A percentile compares a stretch with the other conserved stretches of the same genome.
phyloP scores from a whole-genome alignment of 1,140 invertebrate genomes.

The Drosophila ercepeae region DNA sequence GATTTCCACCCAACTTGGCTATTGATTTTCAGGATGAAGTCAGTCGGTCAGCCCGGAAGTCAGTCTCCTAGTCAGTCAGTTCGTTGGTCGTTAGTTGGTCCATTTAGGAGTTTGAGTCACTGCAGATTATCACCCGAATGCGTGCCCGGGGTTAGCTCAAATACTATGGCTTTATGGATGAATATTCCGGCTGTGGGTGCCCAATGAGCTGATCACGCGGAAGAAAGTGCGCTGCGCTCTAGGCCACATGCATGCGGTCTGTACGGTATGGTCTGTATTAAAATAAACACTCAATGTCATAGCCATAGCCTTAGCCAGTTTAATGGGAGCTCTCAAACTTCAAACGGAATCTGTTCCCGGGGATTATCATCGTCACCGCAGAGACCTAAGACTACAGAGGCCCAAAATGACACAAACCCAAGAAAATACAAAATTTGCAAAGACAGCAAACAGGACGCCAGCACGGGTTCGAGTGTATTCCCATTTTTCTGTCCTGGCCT shows the following conservation, averaged over 20 bases:
- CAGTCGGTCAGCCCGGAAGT: conserved; percentile 34
- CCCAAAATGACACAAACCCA: conserved; percentile 34
- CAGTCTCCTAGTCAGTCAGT: neutral
- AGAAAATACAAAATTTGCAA: conserved; percentile 32
- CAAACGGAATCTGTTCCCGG: conserved; percentile 33
- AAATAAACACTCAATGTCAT: conserved; percentile 43
- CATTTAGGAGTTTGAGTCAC: conserved; percentile 1
- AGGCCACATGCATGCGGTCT: conserved; percentile 37
- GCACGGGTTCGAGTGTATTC: too few relatives aligned
- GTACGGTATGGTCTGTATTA: too few relatives aligned
- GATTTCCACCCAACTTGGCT: conserved; percentile 42
- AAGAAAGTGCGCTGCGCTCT: conserved; percentile 63
- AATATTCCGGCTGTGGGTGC: conserved; percentile 50
- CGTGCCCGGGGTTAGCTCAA: conserved; percentile 32
- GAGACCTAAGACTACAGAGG: conserved; percentile 10
- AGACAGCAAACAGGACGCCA: conserved; percentile 3
- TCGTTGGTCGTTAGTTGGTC: conserved; percentile 13
- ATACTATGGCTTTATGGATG: neutral
- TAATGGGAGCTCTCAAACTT: conserved; percentile 34
- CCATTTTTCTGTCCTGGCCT: conserved; percentile 8
- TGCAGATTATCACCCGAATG: conserved; percentile 53
- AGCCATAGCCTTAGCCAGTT: too few relatives aligned
- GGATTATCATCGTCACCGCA: conserved; percentile 38
- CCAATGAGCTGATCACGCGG: conserved; percentile 76
- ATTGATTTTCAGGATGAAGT: conserved; percentile 61